Conservation (phyloP, 2,797 vertebrate genomes). For the Ptychobarbus kaznakovi region DNA sequence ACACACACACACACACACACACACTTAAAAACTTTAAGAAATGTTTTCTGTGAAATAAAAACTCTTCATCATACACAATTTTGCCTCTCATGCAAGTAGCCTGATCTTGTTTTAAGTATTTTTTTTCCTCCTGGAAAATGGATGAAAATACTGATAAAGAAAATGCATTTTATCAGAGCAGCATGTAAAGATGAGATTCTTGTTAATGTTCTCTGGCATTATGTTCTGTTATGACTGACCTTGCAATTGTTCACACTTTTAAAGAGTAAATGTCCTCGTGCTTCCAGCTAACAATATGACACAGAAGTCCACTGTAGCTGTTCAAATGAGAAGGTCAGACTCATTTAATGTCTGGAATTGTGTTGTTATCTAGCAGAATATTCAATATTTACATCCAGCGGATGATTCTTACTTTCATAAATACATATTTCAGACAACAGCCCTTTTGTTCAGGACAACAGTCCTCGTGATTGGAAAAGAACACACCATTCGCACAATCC, state of each 20-base stretch:
- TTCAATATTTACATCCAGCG: neutral
- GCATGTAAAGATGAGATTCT: neutral
- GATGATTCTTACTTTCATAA: neutral
- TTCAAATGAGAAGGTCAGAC: slow-evolving; percentile 27
- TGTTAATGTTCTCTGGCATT: slow-evolving; percentile 6
- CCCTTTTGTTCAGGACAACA: neutral
- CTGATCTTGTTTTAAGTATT: neutral
- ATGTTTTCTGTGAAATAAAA: neutral
- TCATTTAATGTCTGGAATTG: slow-evolving; percentile 9
- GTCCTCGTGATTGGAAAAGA: neutral
- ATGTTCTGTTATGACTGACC: slow-evolving; percentile 11
- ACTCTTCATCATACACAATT: neutral
- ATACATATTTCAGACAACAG: neutral
- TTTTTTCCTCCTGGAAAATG: neutral
- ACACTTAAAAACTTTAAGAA: neutral
- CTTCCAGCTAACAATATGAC: slow-evolving; percentile 12
- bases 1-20: no score
- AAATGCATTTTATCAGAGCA: neutral
- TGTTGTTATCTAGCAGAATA: slow-evolving; percentile 19
- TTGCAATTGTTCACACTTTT: neutral
- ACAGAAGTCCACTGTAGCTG: neutral
- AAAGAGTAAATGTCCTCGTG: slow-evolving; percentile 19
- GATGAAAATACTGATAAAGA: neutral
- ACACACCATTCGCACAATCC: neutral
- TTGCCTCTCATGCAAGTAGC: neutral